Conservation (phyloP, 2,888 invertebrate genomes). For the Amorpha juglandis region DNA sequence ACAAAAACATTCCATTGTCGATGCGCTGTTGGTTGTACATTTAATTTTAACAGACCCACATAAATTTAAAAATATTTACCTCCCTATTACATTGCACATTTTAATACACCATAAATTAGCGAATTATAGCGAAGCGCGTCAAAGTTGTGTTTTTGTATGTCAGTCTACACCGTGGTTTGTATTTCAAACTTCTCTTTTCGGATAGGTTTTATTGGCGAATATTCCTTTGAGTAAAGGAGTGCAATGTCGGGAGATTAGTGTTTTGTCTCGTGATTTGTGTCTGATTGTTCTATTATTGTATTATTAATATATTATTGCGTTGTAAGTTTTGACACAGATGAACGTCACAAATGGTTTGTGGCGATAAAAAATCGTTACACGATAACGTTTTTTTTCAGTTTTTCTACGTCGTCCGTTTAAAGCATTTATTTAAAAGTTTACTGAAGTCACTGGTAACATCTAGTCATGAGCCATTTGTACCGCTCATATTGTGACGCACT, state of each 20-base stretch:
- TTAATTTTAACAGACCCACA: background rate
- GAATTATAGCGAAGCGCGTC: background rate
- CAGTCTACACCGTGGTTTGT: conserved; percentile 22
- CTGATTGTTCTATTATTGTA: conserved; percentile 40
- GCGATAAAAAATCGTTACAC: background rate
- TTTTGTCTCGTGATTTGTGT: conserved; percentile 31
- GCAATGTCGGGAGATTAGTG: conserved; percentile 47
- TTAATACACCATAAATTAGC: background rate
- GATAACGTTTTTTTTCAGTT: background rate
- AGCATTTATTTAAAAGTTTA: background rate
- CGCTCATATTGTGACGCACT: conserved; percentile 28
- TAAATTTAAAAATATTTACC: too few relatives aligned
- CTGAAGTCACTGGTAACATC: background rate
- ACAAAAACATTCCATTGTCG: conserved; percentile 13
- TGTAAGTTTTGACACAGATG: conserved; percentile 34
- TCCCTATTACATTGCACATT: background rate
- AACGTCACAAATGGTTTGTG: background rate
- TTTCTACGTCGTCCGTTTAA: background rate
- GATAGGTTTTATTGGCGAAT: conserved; percentile 42
- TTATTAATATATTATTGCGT: conserved; percentile 45
- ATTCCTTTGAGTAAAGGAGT: conserved; percentile 48
- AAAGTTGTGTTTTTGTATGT: conserved; percentile 17
- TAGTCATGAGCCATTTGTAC: background rate
- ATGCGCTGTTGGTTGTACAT: background rate
- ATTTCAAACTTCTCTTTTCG: conserved; percentile 37